Evolutionary conservation across 1,140 invertebrate species (phyloP).

Genomic region (Leptoteleia sp.): DNA sequence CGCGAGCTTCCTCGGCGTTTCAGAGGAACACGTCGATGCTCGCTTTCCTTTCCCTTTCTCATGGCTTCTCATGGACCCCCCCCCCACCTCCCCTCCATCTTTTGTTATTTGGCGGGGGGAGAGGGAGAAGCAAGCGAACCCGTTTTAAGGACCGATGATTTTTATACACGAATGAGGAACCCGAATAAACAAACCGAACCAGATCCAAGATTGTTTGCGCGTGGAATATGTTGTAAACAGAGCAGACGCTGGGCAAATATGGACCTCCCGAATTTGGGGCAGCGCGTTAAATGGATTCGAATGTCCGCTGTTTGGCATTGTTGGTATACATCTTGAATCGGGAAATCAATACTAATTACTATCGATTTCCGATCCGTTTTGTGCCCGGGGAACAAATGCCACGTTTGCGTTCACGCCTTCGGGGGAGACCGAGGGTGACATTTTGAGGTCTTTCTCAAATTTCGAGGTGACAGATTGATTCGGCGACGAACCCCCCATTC

Average conservation of each 20-base stretch:
- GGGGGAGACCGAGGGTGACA: constrained; percentile 29
- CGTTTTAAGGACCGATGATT: constrained; percentile 8
- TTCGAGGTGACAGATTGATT: constrained; percentile 72
- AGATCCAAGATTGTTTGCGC: constrained; percentile 20
- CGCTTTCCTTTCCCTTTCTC: constrained; percentile 37
- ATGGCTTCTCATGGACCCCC: constrained; percentile 13
- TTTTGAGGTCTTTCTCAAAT: constrained; percentile 56
- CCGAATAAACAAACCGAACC: constrained; percentile 26
- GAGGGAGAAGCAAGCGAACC: background rate
- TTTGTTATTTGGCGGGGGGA: too few relatives aligned
- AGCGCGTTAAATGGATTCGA: constrained; percentile 22
- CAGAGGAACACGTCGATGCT: constrained; percentile 7
- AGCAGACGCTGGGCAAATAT: background rate
- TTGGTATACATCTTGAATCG: constrained; percentile 26
- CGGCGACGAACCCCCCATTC: constrained; percentile 36
- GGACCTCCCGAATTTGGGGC: constrained; percentile 3
- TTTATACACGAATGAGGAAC: constrained; percentile 1
- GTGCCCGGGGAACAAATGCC: background rate
- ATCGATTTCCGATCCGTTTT: constrained; percentile 55
- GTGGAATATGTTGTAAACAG: constrained; percentile 14
- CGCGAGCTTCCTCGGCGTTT: constrained; percentile 10
- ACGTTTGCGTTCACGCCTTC: constrained; percentile 37
- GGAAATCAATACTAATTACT: constrained; percentile 51
- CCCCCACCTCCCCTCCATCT: background rate
- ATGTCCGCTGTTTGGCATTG: constrained; percentile 23